phyloP scores from a whole-genome alignment of 2,888 invertebrate species.

The Listrodromus nycthemerus region DNA sequence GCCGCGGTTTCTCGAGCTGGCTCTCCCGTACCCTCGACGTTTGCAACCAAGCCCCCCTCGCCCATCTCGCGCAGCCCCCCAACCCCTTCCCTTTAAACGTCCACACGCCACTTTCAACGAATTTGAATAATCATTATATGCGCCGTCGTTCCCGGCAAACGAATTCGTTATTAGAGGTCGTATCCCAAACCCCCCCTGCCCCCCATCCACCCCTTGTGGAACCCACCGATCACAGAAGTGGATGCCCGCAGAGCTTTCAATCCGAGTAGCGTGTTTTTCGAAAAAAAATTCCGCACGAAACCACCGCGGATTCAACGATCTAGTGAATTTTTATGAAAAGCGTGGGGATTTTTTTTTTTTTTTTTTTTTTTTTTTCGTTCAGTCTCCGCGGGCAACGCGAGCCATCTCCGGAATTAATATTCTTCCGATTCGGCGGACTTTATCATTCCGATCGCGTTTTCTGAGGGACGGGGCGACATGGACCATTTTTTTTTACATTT shows the following conservation, averaged over 20 bases:
- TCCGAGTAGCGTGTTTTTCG: conserved; percentile 30
- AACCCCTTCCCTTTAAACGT: not conserved
- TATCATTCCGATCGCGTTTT: no score
- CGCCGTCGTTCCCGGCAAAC: conserved; percentile 81
- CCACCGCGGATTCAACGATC: conserved; percentile 35
- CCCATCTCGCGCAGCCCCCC: conserved; percentile 6
- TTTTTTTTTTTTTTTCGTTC: no score
- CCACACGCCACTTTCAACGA: conserved; percentile 73
- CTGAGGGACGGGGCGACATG: no score
- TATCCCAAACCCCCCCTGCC: conserved; percentile 23
- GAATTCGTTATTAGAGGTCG: conserved; percentile 77
- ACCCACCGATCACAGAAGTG: conserved; percentile 6
- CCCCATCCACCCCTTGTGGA: conserved; percentile 11
- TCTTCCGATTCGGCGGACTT: no score
- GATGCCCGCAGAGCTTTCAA: conserved; percentile 44
- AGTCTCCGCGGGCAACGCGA: conserved; percentile 13
- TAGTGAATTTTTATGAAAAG: conserved; percentile 58
- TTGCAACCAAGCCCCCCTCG: conserved; percentile 1
- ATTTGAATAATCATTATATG: conserved; percentile 84
- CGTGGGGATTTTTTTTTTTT: not conserved
- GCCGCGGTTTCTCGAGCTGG: conserved; percentile 56
- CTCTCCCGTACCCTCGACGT: conserved; percentile 27
- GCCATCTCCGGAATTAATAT: conserved; percentile 13
- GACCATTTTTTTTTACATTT: no score
- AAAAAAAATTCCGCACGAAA: conserved; percentile 28